phyloP scores from a whole-genome alignment of 2,888 invertebrate species.

The Furcula furcula region DNA sequence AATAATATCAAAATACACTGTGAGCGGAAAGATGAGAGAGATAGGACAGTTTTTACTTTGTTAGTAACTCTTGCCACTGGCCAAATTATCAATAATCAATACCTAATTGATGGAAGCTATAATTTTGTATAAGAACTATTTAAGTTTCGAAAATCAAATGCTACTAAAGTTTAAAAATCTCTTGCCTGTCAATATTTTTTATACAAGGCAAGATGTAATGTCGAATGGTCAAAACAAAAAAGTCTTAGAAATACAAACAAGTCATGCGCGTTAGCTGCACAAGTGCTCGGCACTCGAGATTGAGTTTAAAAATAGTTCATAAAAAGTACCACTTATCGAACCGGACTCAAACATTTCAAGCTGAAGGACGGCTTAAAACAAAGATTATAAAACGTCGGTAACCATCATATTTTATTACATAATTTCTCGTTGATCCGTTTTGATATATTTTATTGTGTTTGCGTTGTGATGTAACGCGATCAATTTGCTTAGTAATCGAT shows the following conservation, averaged over 20 bases:
- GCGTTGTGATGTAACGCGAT: constrained; percentile 20
- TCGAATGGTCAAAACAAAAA: constrained; percentile 1
- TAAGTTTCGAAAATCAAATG: no score
- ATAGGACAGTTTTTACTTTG: no score
- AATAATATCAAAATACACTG: no score
- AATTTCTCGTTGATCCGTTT: constrained; percentile 27
- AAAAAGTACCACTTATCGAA: constrained; percentile 33
- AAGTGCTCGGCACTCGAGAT: constrained; percentile 12
- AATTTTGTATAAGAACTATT: no score
- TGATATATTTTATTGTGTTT: constrained; percentile 35
- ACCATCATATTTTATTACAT: constrained; percentile 29
- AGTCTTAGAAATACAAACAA: constrained; percentile 9
- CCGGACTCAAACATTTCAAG: constrained; percentile 23
- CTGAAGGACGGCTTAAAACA: constrained; percentile 43
- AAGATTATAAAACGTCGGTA: constrained; percentile 47
- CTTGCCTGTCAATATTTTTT: no score
- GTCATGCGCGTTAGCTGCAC: constrained; percentile 13
- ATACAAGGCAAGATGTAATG: neutral
- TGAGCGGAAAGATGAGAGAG: no score
- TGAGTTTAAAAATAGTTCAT: constrained; percentile 38
- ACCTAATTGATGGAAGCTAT: no score
- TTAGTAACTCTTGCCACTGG: no score
- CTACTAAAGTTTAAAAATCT: no score
- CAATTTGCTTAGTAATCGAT: constrained; percentile 10
- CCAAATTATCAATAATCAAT: no score